Base-by-base conservation (phyloP, 1,140 invertebrate genomes). In the Phymorhynchus buccinoides region DNA sequence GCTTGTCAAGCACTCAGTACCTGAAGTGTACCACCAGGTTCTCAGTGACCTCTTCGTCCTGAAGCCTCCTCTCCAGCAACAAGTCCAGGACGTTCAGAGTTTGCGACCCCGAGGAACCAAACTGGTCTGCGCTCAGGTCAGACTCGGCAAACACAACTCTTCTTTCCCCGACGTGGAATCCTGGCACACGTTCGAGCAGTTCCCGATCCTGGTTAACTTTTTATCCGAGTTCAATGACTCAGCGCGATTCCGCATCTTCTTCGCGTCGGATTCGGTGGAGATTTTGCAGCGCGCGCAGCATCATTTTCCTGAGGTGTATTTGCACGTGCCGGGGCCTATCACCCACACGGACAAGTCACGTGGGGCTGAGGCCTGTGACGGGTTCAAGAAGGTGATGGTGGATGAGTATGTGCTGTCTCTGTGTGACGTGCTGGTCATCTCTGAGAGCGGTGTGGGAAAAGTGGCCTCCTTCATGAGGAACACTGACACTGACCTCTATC, bases 61-160 rank as follows among this genome's bases (percentile, higher is more conserved):
- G 35, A 52, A 75, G n/a, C 48, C 32, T 2, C 32, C 52, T 16
- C 71, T 73, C 18, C 66, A 86, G 71, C 42, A 77, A 14, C 42
- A 56, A 27, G 39, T 80, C 41, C 22, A 68, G 18, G n/a, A 22
- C 12, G 30, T 80, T 9, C 56, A 42, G 18, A 42, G 44, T 12
- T 37, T 62, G 3, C 37, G 35, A 9, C 52, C 84, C 18, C 41
- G 14, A 27, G 66, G 48, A 32, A 66, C 32, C 14, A 79, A 66
- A 35, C 73, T 87, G 37, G 48, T 88, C 32, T 86, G 87, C 56
- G 87, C 87, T n/a, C 87, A 86, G 73, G 82, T 88, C 22, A 48
- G 87, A 22, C 84, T 88, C 27, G 87, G 87, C 3, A 79, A 66
- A 22, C 84, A 85, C 68, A 78, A 82, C 16, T 81, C 41, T 22